Conservation (phyloP, 2,888 invertebrate genomes). For the Azorinus chamasolen region DNA sequence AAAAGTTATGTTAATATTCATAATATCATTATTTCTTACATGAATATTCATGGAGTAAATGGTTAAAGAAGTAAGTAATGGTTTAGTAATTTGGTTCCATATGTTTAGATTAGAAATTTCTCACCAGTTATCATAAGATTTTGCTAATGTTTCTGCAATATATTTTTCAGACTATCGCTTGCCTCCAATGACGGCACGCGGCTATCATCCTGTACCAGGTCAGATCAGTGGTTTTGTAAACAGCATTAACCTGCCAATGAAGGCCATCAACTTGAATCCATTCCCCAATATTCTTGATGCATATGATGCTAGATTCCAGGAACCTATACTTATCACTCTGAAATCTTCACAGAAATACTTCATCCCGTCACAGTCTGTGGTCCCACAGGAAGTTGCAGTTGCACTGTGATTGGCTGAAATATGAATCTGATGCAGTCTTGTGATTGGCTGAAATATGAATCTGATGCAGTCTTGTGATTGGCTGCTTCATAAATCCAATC, state of each 20-base stretch:
- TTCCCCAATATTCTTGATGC: constrained; percentile 82
- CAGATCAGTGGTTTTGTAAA: constrained; percentile 81
- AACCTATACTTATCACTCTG: constrained; percentile 84
- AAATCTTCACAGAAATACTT: constrained; percentile 85
- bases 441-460: constrained; percentile 12
- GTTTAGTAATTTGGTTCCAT: too few relatives aligned
- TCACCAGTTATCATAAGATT: too few relatives aligned
- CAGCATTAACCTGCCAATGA: constrained; percentile 85
- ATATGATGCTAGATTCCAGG: constrained; percentile 74
- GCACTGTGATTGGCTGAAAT: constrained; percentile 52
- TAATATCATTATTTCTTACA: too few relatives aligned
- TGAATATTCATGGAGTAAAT: too few relatives aligned
- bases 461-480: not conserved
- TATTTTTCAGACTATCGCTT: constrained; percentile 76
- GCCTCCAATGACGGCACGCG: constrained; percentile 74
- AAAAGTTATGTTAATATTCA: too few relatives aligned
- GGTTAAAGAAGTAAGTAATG: too few relatives aligned
- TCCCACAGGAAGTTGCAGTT: constrained; percentile 69
- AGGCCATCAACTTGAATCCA: constrained; percentile 84
- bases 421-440: not conserved
- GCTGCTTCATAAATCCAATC: not conserved
- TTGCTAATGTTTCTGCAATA: not conserved
- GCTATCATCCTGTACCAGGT: constrained; percentile 76
- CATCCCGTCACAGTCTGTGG: constrained; percentile 81
- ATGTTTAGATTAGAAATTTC: too few relatives aligned